phyloP scores from a whole-genome alignment of 2,113 vertebrate genomes.

The Leptobrachium leishanense region DNA sequence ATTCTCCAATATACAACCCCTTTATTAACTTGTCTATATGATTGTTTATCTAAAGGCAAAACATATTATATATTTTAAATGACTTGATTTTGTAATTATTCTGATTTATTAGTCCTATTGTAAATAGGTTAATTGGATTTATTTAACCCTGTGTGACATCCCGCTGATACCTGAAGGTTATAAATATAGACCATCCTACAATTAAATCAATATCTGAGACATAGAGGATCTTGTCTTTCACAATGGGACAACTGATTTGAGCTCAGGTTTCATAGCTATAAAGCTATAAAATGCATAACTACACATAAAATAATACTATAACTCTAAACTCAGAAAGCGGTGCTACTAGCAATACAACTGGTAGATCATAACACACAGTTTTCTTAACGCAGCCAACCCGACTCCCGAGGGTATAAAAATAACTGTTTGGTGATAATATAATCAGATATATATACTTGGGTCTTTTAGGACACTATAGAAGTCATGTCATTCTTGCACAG shows the following conservation, averaged over 20 bases:
- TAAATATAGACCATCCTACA: no score
- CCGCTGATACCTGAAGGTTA: not conserved
- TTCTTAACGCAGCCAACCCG: not conserved
- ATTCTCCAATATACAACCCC: no score
- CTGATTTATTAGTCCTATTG: not conserved
- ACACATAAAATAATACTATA: not conserved
- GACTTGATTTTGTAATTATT: no score
- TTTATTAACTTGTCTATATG: no score
- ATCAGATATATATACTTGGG: conserved; percentile 4
- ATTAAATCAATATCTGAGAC: no score
- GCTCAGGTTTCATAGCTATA: not conserved
- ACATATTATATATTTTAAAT: no score
- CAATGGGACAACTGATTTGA: not conserved
- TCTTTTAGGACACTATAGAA: conserved; percentile 15
- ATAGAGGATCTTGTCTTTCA: no score
- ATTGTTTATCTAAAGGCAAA: no score
- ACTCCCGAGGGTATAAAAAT: not conserved
- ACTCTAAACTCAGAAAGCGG: no score
- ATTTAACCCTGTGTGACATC: not conserved
- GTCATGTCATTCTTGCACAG: not conserved
- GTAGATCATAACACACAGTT: not conserved
- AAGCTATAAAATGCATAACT: not conserved
- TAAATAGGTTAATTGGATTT: not conserved
- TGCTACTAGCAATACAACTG: not conserved
- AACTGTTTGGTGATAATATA: conserved; percentile 8